Base-by-base conservation (phyloP, 2,888 invertebrate genomes). In the Eustalomyia histrio region DNA sequence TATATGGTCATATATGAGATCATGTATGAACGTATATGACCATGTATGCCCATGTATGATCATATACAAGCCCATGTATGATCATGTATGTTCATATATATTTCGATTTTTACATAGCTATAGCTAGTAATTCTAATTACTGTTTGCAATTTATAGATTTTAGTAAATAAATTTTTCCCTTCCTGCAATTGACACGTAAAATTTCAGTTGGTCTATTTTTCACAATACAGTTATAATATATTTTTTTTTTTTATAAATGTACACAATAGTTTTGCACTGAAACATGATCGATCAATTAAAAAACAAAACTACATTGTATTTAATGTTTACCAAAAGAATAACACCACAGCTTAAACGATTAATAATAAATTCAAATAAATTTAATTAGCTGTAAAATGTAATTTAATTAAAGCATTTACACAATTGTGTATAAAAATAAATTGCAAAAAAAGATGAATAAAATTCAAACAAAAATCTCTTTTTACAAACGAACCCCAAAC, bases 331-430 rank as follows among this genome's bases (percentile, higher is more conserved):
- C 71, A 68, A 78, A 78, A 61, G 74, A 75, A 78, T 78, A 81
- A 81, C 81, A 81, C 24, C 71, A 61, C 71, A 78, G 81, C 74
- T 81, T 81, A 81, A 75, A 61, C 67, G 78, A 81, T 81, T 81
- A 75, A 81, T 81, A 81, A 78, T 81, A 78, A 75, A 81, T 81
- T 81, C 81, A 81, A 81, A 81, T 78, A 81, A 81, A 81, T 81
- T 81, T 78, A 81, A 81, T 81, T 81, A 81, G 81, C 81, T 81
- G 81, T 81, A 78, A 81, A 81, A 74, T 81, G 74, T 81, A 81
- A 81, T 81, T 81, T 81, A 78, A 81, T 81, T 78, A 81, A 81
- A 81, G 75, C 81, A 71, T 81, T 81, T 78, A 78, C 81, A 81
- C 81, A 72, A 78, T 75, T 78, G 67, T 71, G 71, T 78, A 57